Evolutionary conservation across 2,797 vertebrate species (phyloP), one percentile per base, ranked within the genome.

Genomic region (Pangasius sanitwongsei): DNA sequence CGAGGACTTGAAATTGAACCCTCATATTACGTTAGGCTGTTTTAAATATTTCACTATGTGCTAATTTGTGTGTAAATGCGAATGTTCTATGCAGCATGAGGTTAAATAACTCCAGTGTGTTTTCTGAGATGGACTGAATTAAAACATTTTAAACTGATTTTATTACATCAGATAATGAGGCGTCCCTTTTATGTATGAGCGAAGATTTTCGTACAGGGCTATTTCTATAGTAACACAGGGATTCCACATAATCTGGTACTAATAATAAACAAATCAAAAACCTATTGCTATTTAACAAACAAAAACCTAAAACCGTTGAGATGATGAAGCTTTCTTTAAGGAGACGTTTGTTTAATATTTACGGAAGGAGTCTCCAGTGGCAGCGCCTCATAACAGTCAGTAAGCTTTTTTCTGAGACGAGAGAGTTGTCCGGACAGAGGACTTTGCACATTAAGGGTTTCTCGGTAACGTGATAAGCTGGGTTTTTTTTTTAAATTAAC

Each of bases 1-100:
- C 6, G 9, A 86, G 67, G 84, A 86, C 53, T 75, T 59, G 70
- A 75, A 61, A 86, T 61, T 20, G 85, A 86, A 44, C 23, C 23
- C 48, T 18, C 3, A 0, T 48, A 75, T 78, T 53, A 50, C 2
- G 2, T 28, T 65, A 2, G 2, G 44, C 63, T 48, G 25, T 65
- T 70, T 53, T 25, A 23, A 53, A 65, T 65, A 20, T 65, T n/a
- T 55, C 16, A 12, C 59, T 28, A 15, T 8, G 25, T 50, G 57
- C 72, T 80, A 34, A 67, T 65, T 20, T 65, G 74, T 12, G 53
- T 53, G 59, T 9, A 50, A 44, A 28, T 44, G 59, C 63, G 34
- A 65, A 48, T 5, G 41, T 25, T 67, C 31, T n/a, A 6, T 18
- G 34, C 23, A 15, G 28, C 1, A 28, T 25, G 31, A 81, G 53